Evolutionary conservation across 2,113 vertebrate genomes (phyloP).

Genomic region (Thinocorus orbignyianus): DNA sequence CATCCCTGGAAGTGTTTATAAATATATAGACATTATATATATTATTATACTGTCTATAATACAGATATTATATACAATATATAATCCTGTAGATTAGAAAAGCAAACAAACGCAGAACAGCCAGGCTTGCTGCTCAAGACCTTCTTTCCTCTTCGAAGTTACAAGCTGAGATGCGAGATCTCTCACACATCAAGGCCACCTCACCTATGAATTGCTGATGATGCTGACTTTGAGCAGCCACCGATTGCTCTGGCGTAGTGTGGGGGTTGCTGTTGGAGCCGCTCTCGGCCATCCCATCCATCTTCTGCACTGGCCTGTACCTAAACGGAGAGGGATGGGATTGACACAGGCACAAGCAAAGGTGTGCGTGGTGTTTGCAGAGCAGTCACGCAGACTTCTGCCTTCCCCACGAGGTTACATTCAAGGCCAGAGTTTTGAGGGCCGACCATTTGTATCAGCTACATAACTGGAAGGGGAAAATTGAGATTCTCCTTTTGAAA

Average conservation of each 20-base stretch:
- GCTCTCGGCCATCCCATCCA: slow-evolving; percentile 85
- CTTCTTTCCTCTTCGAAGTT: neutral
- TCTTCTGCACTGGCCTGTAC: slow-evolving; percentile 92
- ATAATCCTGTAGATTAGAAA: neutral
- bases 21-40: too few species aligned
- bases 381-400: rapidly evolving
- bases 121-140: neutral
- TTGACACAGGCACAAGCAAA: neutral
- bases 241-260: slow-evolving; percentile 86
- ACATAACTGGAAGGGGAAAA: neutral
- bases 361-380: rapidly evolving
- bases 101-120: neutral
- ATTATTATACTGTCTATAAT: too few species aligned
- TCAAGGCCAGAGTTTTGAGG: neutral
- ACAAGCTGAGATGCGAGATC: neutral
- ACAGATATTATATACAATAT: neutral
- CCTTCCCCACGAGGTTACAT: rapidly evolving
- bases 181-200: neutral
- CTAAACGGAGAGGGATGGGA: slow-evolving; percentile 48
- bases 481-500: neutral
- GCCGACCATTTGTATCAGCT: rapidly evolving
- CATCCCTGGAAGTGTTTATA: too few species aligned
- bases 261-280: slow-evolving; percentile 81
- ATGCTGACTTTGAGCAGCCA: slow-evolving; percentile 92
- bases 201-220: slow-evolving; percentile 98